These are phyloP conservation scores for Trissolcus basalis DNA, from an alignment of 1,140 invertebrate species.

Conservation along the genomic window DNA sequence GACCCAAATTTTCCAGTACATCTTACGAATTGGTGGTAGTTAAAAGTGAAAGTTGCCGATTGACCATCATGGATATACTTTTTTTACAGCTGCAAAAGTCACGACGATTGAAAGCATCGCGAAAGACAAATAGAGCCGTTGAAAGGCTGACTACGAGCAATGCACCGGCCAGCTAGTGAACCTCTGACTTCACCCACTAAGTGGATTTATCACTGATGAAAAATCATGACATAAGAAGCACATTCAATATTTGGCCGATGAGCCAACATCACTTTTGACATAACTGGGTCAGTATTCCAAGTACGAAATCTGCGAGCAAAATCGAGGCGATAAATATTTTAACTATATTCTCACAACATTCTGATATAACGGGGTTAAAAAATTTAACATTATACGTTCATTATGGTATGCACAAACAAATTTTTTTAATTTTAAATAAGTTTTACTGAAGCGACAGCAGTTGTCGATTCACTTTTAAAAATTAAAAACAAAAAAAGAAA, in stretches of 20 bases:
- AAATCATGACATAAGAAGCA: constrained; percentile 53
- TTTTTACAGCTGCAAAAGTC: neutral
- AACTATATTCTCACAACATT: no score
- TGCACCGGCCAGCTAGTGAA: constrained; percentile 5
- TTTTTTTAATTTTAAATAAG: no score
- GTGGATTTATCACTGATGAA: constrained; percentile 46
- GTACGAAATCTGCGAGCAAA: constrained; percentile 38
- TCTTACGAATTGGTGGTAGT: constrained; percentile 10
- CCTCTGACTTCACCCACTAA: constrained; percentile 13
- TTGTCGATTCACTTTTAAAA: no score
- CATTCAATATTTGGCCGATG: constrained; percentile 53
- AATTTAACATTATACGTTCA: no score
- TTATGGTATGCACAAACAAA: no score
- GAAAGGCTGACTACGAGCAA: neutral
- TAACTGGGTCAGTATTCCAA: constrained; percentile 48
- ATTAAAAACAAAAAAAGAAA: no score
- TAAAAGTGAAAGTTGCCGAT: constrained; percentile 38
- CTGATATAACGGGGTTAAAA: no score
- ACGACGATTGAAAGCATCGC: neutral
- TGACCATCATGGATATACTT: neutral
- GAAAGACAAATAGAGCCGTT: constrained; percentile 8
- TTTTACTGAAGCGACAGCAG: no score
- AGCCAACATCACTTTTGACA: constrained; percentile 55
- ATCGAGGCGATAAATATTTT: constrained; percentile 38
- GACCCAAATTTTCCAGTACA: constrained; percentile 40